A percentile compares a stretch with the other conserved stretches of the same genome.
Evolutionary conservation across 1,140 invertebrate species (phyloP).

Genomic region (Megathymus violae): DNA sequence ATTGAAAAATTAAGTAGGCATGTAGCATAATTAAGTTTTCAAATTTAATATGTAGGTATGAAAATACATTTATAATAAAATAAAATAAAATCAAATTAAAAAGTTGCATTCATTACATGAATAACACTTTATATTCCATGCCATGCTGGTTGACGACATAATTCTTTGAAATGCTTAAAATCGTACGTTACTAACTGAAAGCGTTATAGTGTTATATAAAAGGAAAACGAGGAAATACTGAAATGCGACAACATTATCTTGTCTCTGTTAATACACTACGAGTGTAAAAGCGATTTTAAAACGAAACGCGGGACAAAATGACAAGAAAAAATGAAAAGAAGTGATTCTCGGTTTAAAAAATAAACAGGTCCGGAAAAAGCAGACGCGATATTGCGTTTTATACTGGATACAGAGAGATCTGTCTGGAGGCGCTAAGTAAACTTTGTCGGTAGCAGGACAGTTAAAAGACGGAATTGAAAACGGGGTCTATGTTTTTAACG

Average conservation of each 20-base stretch:
- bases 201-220: constrained; percentile 9
- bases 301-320: constrained; percentile 20
- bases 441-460: constrained; percentile 9
- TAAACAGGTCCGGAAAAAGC: constrained; percentile 9
- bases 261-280: constrained; percentile 8
- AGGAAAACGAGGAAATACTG: constrained; percentile 6
- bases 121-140: too few species aligned
- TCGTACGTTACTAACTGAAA: background rate
- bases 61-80: too few species aligned
- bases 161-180: background rate
- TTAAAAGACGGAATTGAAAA: constrained; percentile 19
- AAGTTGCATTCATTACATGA: too few species aligned
- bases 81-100: too few species aligned
- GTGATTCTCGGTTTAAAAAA: constrained; percentile 15
- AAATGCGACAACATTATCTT: constrained; percentile 10
- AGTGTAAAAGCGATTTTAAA: constrained; percentile 30
- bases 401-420: constrained; percentile 2
- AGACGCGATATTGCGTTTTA: constrained; percentile 28
- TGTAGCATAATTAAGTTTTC: too few species aligned
- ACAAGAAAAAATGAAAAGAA: constrained; percentile 25
- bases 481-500: background rate
- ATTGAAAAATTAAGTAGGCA: too few species aligned
- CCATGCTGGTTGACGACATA: too few species aligned
- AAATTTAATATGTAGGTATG: too few species aligned
- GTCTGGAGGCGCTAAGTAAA: constrained; percentile 13